phyloP scores from a whole-genome alignment of 2,888 invertebrate species.

The Apodemia mormo region DNA sequence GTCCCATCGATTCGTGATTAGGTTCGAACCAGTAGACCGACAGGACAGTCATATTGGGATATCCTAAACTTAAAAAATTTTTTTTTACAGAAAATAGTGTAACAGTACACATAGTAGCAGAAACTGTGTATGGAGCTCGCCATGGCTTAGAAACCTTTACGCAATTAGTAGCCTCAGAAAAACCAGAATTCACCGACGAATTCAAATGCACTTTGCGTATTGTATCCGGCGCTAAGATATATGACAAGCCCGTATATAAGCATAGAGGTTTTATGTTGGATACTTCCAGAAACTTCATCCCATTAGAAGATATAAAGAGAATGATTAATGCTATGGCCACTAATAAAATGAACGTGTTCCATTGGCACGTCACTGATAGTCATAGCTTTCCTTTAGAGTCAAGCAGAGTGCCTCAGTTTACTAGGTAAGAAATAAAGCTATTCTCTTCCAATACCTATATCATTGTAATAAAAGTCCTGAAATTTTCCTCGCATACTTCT shows the following conservation, averaged over 20 bases:
- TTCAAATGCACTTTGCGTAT: conserved; percentile 81
- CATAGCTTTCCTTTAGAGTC: conserved; percentile 95
- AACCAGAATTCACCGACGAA: conserved; percentile 47
- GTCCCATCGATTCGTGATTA: too few relatives aligned
- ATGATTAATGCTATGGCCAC: conserved; percentile 93
- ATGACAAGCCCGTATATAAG: conserved; percentile 90
- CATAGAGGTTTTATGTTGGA: conserved; percentile 95
- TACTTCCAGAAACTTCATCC: conserved; percentile 93
- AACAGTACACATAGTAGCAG: conserved; percentile 78
- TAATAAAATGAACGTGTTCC: conserved; percentile 94
- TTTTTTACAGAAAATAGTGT: conserved; percentile 66
- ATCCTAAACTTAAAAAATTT: neutral
- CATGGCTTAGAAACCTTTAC: conserved; percentile 89
- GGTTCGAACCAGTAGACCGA: too few relatives aligned
- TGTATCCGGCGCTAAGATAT: conserved; percentile 83
- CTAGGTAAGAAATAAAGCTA: conserved; percentile 75
- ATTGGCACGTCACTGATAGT: conserved; percentile 95
- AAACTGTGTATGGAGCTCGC: conserved; percentile 87
- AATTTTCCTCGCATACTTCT: too few relatives aligned
- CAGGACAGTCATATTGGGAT: too few relatives aligned
- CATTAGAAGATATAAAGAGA: conserved; percentile 84
- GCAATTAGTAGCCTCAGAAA: conserved; percentile 82
- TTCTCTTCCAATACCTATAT: too few relatives aligned
- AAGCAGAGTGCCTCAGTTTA: conserved; percentile 87
- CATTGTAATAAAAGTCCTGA: too few relatives aligned